These are phyloP conservation scores for Brenthis ino DNA, from an alignment of 2,888 invertebrate genomes.

Conservation along the genomic window DNA sequence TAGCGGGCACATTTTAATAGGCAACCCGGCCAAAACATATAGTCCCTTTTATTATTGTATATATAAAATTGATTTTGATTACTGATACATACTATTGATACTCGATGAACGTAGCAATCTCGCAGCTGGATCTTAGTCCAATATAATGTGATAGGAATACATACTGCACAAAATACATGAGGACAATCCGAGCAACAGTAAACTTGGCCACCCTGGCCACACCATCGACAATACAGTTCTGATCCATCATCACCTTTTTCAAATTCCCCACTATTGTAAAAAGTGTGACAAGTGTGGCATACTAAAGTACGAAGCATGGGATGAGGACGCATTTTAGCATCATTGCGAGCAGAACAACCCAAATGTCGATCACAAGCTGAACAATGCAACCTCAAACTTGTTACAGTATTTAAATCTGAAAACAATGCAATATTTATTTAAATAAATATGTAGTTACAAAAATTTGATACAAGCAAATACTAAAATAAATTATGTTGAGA, in stretches of 20 bases:
- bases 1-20: no score
- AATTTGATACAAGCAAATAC: no score
- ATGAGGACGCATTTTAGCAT: slow-evolving; percentile 86
- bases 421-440: slow-evolving; percentile 36
- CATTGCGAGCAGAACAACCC: slow-evolving; percentile 86
- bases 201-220: slow-evolving; percentile 90
- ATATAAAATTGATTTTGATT: no score
- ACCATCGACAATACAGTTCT: slow-evolving; percentile 92
- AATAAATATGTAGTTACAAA: neutral
- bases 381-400: slow-evolving; percentile 85
- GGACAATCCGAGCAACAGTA: slow-evolving; percentile 90
- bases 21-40: no score
- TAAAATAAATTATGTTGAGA: no score
- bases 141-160: neutral
- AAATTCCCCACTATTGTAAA: slow-evolving; percentile 91
- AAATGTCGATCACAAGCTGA: slow-evolving; percentile 89
- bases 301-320: slow-evolving; percentile 88
- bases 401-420: slow-evolving; percentile 83
- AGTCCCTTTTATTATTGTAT: no score
- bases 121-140: no score
- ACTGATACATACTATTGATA: no score
- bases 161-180: slow-evolving; percentile 87
- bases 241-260: slow-evolving; percentile 92
- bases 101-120: no score
- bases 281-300: slow-evolving; percentile 87